Evolutionary conservation across 2,113 vertebrate species (phyloP).

Genomic region (Phylloscopus whistleri): DNA sequence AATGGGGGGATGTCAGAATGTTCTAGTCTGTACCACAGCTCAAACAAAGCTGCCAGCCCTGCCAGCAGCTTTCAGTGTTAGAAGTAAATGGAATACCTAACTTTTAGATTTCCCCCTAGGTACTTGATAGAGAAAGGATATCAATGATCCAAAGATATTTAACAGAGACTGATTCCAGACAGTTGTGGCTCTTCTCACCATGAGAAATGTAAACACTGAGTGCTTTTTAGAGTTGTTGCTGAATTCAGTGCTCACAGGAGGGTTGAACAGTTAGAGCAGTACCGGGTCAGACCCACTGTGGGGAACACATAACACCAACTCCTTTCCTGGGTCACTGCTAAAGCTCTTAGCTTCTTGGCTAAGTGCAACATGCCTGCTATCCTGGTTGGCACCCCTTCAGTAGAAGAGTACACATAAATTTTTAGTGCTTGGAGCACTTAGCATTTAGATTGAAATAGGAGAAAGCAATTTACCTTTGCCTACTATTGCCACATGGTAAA

Average conservation of each 20-base stretch:
- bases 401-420: not conserved
- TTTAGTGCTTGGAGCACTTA: constrained; percentile 3
- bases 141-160: not conserved
- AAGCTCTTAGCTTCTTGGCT: not conserved
- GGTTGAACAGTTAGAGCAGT: not conserved
- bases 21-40: not conserved
- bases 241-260: not conserved
- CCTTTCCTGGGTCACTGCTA: not conserved
- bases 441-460: constrained; percentile 47
- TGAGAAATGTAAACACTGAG: not conserved
- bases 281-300: not conserved
- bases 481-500: not conserved
- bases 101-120: not conserved
- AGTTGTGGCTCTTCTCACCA: not conserved
- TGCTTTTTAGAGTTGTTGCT: not conserved
- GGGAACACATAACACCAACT: not conserved
- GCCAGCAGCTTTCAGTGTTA: not conserved
- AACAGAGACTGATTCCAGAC: not conserved
- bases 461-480: constrained; percentile 37
- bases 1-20: not conserved
- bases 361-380: not conserved
- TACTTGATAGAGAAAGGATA: not conserved
- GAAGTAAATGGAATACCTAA: not conserved
- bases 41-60: not conserved
- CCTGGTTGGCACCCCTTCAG: not conserved